Evolutionary conservation across 2,113 vertebrate genomes (phyloP).

Genomic region (Chrysochloris asiatica): DNA sequence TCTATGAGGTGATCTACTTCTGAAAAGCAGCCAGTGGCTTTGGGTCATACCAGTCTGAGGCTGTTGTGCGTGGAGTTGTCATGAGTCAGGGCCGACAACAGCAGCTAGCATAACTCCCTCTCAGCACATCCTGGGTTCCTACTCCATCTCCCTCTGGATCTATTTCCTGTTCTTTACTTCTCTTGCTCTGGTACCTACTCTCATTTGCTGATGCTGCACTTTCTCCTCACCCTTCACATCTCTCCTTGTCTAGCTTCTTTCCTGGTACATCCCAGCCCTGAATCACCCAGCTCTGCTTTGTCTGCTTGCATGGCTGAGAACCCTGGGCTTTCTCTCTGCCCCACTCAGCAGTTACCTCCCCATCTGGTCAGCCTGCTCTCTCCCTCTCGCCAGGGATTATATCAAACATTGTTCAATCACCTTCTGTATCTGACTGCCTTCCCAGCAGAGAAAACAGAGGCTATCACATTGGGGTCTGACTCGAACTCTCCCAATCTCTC

Average conservation of each 20-base stretch:
- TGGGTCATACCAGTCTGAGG: not conserved
- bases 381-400: not conserved
- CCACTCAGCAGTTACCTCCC: accelerated
- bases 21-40: not conserved
- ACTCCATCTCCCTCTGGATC: accelerated
- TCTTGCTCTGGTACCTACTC: not conserved
- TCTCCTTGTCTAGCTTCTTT: not conserved
- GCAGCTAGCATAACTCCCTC: not conserved
- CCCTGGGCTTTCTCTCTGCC: not conserved
- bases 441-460: not conserved
- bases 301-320: not conserved
- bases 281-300: not conserved
- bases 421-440: not conserved
- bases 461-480: not conserved
- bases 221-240: not conserved
- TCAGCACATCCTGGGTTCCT: not conserved
- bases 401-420: not conserved
- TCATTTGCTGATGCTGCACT: accelerated
- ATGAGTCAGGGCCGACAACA: not conserved
- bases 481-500: not conserved
- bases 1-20: not conserved
- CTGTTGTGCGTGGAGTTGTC: not conserved
- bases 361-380: not conserved
- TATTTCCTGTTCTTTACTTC: not conserved
- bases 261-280: not conserved